Base-by-base conservation (phyloP, 1,140 invertebrate genomes). In the Tribolium madens region DNA sequence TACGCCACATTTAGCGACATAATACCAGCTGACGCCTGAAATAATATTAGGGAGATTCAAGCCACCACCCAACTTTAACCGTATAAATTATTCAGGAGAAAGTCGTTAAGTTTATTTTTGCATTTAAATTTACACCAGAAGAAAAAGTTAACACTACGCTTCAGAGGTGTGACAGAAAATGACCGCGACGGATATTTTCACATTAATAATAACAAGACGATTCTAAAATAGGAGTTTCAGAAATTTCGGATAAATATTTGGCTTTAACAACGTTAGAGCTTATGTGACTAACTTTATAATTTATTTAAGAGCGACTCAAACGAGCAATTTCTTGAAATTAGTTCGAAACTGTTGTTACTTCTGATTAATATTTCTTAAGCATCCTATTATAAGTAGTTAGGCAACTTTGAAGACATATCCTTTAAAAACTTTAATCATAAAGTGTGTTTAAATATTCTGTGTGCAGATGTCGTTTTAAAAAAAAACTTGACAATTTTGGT, bases 21-120 rank as follows among this genome's bases (percentile, higher is more conserved):
- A 76, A 79, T 77, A 80, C 60, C 79, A 80, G 75, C 77, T 76
- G 77, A 79, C 79, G 79, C 79, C 77, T 80, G 79, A 80, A 80
- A 80, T 80, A 80, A 80, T 77, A 80, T 80, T 75, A 80, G 21
- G 57, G 68, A 72, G 73, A 79, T 57, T 73, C 57, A 57, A 70
- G 74, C 71, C 73, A 69, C 72, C 71, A 50, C 64, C 60, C 26
- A 76, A 52, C 13, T 73, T 76, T 50, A 12, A 52, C 70, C 46
- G 18, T 36, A 72, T 72, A 72, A 72, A 72, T 72, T 72, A 72
- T 72, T 72, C 18, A 48, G 42, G n/a, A 72, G 42, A 52, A 50
- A 72, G 68, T 71, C 68, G 47, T 71, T 71, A 71, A 71, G 68
- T 71, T 71, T 48, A 71, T 71, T 71, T 71, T 71, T 18, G 68